These are phyloP conservation scores for Pemphigus obesinymphae DNA, from an alignment of 1,140 invertebrate species.

Conservation along the genomic window DNA sequence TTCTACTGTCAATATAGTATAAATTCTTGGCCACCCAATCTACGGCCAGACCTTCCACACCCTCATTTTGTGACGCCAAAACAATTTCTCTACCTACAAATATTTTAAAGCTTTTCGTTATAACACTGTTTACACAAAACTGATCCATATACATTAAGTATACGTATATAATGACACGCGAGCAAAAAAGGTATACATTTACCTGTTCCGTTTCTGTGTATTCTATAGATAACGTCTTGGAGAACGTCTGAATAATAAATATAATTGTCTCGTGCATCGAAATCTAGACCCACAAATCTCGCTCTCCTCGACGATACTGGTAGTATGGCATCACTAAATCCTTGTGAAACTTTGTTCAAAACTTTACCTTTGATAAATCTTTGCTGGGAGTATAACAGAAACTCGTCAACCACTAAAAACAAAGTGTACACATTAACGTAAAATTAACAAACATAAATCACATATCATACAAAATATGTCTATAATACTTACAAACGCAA, in stretches of 20 bases:
- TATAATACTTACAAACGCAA: conserved; percentile 63
- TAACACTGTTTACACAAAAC: background rate
- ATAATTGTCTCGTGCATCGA: conserved; percentile 83
- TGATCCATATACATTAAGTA: no score
- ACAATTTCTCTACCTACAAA: conserved; percentile 76
- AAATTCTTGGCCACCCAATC: conserved; percentile 97
- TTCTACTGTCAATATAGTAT: conserved; percentile 95
- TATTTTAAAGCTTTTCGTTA: background rate
- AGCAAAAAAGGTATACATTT: background rate
- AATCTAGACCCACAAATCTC: conserved; percentile 94
- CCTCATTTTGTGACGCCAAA: conserved; percentile 91
- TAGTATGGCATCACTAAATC: conserved; percentile 89
- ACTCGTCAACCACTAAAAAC: conserved; percentile 70
- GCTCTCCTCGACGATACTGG: conserved; percentile 85
- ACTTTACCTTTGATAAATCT: conserved; percentile 94
- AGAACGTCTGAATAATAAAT: conserved; percentile 96
- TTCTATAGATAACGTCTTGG: conserved; percentile 92
- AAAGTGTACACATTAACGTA: background rate
- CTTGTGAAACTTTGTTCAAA: conserved; percentile 78
- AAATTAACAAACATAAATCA: background rate
- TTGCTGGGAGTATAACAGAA: conserved; percentile 95
- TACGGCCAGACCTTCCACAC: conserved; percentile 92
- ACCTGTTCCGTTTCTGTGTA: conserved; percentile 81
- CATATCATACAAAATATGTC: background rate
- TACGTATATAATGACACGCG: background rate